Base-by-base conservation (phyloP, 1,140 invertebrate genomes). In the Ceratosolen solmsi region DNA sequence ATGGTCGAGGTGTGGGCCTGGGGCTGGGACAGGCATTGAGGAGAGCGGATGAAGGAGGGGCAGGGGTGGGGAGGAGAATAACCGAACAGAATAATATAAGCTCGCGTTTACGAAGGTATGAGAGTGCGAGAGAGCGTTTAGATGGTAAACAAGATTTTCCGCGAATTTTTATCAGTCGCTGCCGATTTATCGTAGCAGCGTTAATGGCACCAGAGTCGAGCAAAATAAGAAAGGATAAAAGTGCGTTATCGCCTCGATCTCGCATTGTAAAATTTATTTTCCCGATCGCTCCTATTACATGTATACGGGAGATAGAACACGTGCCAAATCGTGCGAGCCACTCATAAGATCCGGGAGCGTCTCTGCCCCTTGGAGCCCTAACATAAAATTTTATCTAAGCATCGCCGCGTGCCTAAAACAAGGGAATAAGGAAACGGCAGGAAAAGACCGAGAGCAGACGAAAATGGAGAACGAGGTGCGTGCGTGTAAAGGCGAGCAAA, bases 111-210 rank as follows among this genome's bases (percentile, higher is more conserved):
- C 51, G 51, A 54, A 15, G 2, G 20, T 4, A 54, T 4, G 20
- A 22, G 3, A 17, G 60, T 8, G 30, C 3, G 30, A 33, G 11
- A 20, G 25, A 33, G 30, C 41, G 60, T 63, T 63, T 63, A 17
- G n/a, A 63, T 3, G 4, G 73, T 60, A 41, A 60, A 60, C 56
- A 60, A 36, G 11, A 75, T 75, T 60, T 54, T 58, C 38, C 33
- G 22, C n/a, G 13, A 56, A 22, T 38, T 75, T 4, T 33, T 36
- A 38, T 15, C 33, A 5, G 5, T 46, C 30, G 56, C 54, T 41
- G 33, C 3, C 36, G 2, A 75, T 60, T 75, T 60, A n/a, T 41
- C 60, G 38, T 75, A 1, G 33, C 2, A 25, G 36, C 30, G 41
- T 46, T 7, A 33, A 2, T 2, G 30, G 1, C n/a, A n/a, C 11